phyloP scores from a whole-genome alignment of 2,888 invertebrate genomes.

The Caenorhabditis virilis region DNA sequence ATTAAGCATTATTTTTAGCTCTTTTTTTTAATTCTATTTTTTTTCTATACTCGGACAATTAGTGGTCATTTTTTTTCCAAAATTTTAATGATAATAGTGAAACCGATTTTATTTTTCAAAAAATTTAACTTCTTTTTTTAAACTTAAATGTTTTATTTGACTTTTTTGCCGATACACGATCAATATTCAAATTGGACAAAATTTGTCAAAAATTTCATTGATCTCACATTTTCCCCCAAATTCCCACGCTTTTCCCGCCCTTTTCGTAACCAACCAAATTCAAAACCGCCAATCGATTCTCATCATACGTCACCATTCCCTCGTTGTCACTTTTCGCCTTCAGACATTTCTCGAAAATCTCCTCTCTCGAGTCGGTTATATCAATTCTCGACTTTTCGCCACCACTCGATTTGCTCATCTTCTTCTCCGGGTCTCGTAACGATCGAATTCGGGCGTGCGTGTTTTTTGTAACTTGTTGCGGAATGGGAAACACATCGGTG shows the following conservation, averaged over 20 bases:
- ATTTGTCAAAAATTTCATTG: too few relatives aligned
- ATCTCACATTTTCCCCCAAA: too few relatives aligned
- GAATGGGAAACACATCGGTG: constrained; percentile 43
- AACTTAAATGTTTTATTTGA: background rate
- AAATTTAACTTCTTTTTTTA: background rate
- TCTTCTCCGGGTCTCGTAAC: constrained; percentile 83
- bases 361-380: constrained; percentile 72
- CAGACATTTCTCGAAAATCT: constrained; percentile 76
- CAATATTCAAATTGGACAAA: background rate
- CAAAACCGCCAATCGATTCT: constrained; percentile 82
- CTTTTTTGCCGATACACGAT: too few relatives aligned
- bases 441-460: constrained; percentile 76
- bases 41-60: too few relatives aligned
- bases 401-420: constrained; percentile 96
- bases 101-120: background rate
- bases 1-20: too few relatives aligned
- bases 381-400: constrained; percentile 80
- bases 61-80: too few relatives aligned
- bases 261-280: constrained; percentile 77
- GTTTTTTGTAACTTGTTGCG: constrained; percentile 43
- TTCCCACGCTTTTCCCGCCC: background rate
- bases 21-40: too few relatives aligned
- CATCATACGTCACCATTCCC: constrained; percentile 82
- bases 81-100: background rate
- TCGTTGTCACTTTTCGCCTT: constrained; percentile 89